A percentile compares a stretch with the other conserved stretches of the same genome.
Conservation (phyloP, 1,140 invertebrate genomes). For the Globodera rostochiensis region DNA sequence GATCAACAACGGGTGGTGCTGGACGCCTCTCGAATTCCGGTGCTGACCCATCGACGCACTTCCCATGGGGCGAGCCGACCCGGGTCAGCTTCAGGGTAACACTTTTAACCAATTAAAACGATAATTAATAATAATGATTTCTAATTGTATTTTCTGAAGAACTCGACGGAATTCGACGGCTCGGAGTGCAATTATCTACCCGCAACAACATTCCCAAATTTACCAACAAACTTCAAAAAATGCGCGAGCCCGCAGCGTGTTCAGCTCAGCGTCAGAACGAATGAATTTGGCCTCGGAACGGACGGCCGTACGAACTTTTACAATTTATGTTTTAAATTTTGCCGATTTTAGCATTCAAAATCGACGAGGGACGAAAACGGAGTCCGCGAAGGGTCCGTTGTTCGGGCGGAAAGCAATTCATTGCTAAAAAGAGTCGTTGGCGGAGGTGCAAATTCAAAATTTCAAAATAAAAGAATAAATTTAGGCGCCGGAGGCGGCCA, state of each 20-base stretch:
- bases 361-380: not conserved
- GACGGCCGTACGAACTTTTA: slow-evolving; percentile 8
- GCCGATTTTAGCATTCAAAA: slow-evolving; percentile 5
- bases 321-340: not conserved
- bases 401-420: not conserved
- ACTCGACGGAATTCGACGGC: not conserved
- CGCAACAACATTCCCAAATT: slow-evolving; percentile 20
- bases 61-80: slow-evolving; percentile 6
- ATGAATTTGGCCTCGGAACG: not conserved
- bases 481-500: not conserved
- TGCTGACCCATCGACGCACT: slow-evolving; percentile 31
- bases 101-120: not conserved
- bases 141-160: not conserved
- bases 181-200: not conserved
- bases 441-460: not conserved
- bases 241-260: slow-evolving; percentile 58
- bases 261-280: slow-evolving; percentile 16
- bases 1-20: slow-evolving; percentile 31
- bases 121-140: not conserved
- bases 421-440: not conserved
- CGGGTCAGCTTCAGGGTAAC: not conserved
- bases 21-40: slow-evolving; percentile 32
- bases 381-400: not conserved
- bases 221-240: slow-evolving; percentile 55
- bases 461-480: not conserved